phyloP scores from a whole-genome alignment of 2,888 invertebrate species.

The Tiphia femorata region DNA sequence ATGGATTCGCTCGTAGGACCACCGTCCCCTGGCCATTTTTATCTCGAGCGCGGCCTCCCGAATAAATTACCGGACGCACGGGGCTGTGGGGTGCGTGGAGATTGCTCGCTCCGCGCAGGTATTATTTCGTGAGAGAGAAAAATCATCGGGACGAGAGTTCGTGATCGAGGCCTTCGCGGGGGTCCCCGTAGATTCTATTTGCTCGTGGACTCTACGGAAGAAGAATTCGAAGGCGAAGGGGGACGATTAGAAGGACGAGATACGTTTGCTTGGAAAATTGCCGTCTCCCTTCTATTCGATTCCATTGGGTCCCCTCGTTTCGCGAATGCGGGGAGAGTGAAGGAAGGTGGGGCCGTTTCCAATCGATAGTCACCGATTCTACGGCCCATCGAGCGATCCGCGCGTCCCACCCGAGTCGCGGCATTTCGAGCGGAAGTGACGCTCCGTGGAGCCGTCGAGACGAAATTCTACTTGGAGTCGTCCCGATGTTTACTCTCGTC shows the following conservation, averaged over 20 bases:
- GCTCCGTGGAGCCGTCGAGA: slow-evolving; percentile 23
- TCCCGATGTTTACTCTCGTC: slow-evolving; percentile 44
- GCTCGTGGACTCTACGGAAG: no score
- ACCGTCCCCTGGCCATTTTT: no score
- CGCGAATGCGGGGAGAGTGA: background rate
- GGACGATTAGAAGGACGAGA: background rate
- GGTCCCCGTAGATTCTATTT: no score
- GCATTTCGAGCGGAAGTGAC: slow-evolving; percentile 33
- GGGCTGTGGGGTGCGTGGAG: no score
- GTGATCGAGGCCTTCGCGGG: no score
- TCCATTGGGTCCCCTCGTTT: background rate
- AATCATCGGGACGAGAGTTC: no score
- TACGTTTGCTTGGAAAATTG: background rate
- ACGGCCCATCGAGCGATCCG: slow-evolving; percentile 30
- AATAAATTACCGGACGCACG: no score
- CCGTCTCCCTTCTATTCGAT: background rate
- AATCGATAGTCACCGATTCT: slow-evolving; percentile 31
- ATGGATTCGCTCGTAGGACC: no score
- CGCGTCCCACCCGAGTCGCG: slow-evolving; percentile 29
- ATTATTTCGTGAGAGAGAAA: no score
- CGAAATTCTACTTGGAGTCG: slow-evolving; percentile 47
- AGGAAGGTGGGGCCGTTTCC: slow-evolving; percentile 12
- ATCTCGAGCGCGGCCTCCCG: no score
- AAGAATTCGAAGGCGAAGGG: background rate
- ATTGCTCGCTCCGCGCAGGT: no score